Conservation (phyloP, 1,140 invertebrate genomes). For the Hyles euphorbiae region DNA sequence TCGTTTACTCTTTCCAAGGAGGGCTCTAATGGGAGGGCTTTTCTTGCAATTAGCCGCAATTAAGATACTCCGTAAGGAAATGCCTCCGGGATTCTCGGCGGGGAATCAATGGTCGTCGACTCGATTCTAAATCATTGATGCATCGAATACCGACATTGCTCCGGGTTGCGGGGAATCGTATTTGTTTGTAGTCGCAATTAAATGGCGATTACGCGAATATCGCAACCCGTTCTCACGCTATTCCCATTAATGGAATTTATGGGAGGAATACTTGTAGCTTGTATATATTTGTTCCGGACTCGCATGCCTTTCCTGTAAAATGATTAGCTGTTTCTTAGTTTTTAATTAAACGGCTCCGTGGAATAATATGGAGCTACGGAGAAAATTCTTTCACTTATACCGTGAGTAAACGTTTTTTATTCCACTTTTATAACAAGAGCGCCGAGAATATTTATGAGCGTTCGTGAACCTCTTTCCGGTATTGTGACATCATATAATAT, state of each 20-base stretch:
- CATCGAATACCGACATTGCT: conserved; percentile 16
- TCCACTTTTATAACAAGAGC: too few relatives aligned
- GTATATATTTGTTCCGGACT: neutral
- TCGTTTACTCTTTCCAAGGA: conserved; percentile 62
- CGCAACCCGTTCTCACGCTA: conserved; percentile 12
- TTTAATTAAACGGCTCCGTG: too few relatives aligned
- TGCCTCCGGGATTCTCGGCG: conserved; percentile 23
- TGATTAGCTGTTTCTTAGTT: too few relatives aligned
- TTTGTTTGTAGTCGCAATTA: conserved; percentile 23
- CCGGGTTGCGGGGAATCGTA: conserved; percentile 6
- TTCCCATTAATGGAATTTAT: neutral
- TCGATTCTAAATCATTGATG: conserved; percentile 22
- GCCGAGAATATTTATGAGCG: too few relatives aligned
- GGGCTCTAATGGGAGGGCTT: conserved; percentile 56
- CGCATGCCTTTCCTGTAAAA: too few relatives aligned
- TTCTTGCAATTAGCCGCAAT: conserved; percentile 68
- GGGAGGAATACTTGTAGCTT: neutral
- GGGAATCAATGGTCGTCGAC: conserved; percentile 19
- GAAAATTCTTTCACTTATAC: too few relatives aligned
- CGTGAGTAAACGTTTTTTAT: too few relatives aligned
- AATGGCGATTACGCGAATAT: conserved; percentile 19
- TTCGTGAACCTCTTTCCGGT: too few relatives aligned
- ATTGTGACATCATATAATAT: too few relatives aligned
- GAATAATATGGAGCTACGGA: too few relatives aligned
- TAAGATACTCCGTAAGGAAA: conserved; percentile 55